These are phyloP conservation scores for Coelopa pilipes DNA, from an alignment of 2,888 invertebrate species.

Conservation along the genomic window DNA sequence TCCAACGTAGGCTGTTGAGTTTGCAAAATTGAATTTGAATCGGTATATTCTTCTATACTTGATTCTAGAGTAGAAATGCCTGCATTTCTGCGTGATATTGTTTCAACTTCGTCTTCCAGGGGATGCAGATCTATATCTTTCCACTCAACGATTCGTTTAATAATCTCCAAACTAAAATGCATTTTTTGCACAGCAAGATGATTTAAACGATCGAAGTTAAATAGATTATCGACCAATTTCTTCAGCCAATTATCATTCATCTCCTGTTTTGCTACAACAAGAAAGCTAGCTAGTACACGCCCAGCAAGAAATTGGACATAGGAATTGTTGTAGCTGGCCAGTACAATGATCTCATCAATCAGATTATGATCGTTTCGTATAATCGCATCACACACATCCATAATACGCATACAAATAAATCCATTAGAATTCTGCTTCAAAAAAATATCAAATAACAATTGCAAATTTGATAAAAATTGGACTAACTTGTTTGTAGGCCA, in stretches of 20 bases:
- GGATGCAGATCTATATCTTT: conserved; percentile 85
- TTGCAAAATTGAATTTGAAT: conserved; percentile 51
- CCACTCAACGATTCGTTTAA: conserved; percentile 89
- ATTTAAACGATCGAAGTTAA: conserved; percentile 72
- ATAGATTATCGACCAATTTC: conserved; percentile 78
- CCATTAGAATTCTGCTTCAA: conserved; percentile 85
- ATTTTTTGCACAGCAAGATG: conserved; percentile 78
- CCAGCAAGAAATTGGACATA: conserved; percentile 84
- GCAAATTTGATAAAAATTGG: conserved; percentile 84
- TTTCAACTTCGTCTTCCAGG: conserved; percentile 74
- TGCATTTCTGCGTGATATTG: conserved; percentile 37
- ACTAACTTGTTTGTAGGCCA: conserved; percentile 77
- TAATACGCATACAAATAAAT: conserved; percentile 82
- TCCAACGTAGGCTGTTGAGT: conserved; percentile 59
- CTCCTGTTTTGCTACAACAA: conserved; percentile 85
- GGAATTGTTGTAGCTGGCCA: conserved; percentile 81
- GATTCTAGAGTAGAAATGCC: conserved; percentile 28
- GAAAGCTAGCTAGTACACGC: conserved; percentile 82
- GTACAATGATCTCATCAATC: conserved; percentile 83
- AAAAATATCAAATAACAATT: conserved; percentile 85
- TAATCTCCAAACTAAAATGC: conserved; percentile 84
- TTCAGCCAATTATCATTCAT: conserved; percentile 84
- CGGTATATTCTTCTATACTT: not conserved
- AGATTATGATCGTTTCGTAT: conserved; percentile 84
- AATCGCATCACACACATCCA: conserved; percentile 82